phyloP scores from a whole-genome alignment of 1,140 invertebrate genomes.

The Callitettix versicolor region DNA sequence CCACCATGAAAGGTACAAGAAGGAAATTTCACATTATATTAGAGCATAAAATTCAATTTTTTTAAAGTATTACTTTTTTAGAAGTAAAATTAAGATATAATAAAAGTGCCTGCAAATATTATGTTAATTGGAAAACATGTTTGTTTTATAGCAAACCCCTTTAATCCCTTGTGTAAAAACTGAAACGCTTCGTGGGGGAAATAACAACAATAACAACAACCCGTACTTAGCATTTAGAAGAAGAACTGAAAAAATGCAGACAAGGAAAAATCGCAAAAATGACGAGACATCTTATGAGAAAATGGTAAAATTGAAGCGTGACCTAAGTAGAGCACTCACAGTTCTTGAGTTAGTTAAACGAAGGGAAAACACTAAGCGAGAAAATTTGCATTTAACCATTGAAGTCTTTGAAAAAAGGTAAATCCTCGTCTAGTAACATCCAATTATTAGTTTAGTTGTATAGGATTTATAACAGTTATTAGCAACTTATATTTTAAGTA shows the following conservation, averaged over 20 bases:
- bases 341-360: conserved; percentile 84
- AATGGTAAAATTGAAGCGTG: conserved; percentile 92
- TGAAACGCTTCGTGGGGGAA: conserved; percentile 63
- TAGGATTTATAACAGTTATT: too few species aligned
- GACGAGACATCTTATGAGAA: conserved; percentile 98
- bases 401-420: conserved; percentile 77
- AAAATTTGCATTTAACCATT: conserved; percentile 82
- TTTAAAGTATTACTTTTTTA: too few species aligned
- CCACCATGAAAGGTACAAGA: too few species aligned
- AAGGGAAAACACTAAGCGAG: conserved; percentile 85
- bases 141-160: conserved; percentile 55
- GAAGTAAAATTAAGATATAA: too few species aligned
- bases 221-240: conserved; percentile 95
- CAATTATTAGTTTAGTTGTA: too few species aligned
- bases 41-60: too few species aligned
- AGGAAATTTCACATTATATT: too few species aligned
- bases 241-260: conserved; percentile 98
- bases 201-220: conserved; percentile 67
- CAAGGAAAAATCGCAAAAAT: conserved; percentile 98
- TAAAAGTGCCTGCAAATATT: too few species aligned
- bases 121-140: too few species aligned
- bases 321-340: conserved; percentile 79
- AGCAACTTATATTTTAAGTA: too few species aligned
- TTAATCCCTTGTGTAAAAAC: conserved; percentile 88
- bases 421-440: too few species aligned